Base-by-base conservation (phyloP, 2,113 vertebrate species). In the Ptychochromis oligacanthus region DNA sequence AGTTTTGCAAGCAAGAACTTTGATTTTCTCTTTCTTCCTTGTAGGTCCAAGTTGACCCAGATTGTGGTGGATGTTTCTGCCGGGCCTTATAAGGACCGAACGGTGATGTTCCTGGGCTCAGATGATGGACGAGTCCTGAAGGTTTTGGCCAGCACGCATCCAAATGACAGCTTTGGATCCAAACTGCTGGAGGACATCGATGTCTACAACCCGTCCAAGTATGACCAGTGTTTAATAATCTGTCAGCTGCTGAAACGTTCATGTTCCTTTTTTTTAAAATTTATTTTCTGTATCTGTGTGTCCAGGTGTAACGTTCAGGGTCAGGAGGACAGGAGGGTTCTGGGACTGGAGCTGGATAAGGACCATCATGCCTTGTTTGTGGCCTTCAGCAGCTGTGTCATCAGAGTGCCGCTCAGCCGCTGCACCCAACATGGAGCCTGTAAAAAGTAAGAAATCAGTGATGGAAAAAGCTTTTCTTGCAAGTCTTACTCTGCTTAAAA, bases 71-170 rank as follows among this genome's bases (percentile, higher is more conserved):
- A 98, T 26, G 89, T 95, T 4, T 89, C 87, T 0, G 98, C 96
- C 0, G 97, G 97, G 0, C 97, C 96, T 0, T 54, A 83, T 8
- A 86, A 94, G 31, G 96, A 98, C 82, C 90, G 81, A 15, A 97
- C 96, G 0, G 96, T 99, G 46, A 89, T 99, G 56, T 99, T 98
- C 87, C 93, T 99, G 81, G 97, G 97, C 3, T 95, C 97, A 0
- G 96, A 97, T 2, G 97, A 98, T 0, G 98, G 98, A 5, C 85
- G 88, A 0, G 91, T 99, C 61, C 94, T 98, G 77, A 99, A 99
- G 92, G 95, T 98, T 31, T 82, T 99, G 81, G 93, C 90, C 1
- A 90, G 90, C 7, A 93, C 87, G 1, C 80, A 84, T 0, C 55
- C 84, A 2, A 93, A 96, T 11, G 20, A 85, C 26, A 54, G 91